These are phyloP conservation scores for Azemiops feae DNA, from an alignment of 2,113 vertebrate species.

Conservation along the genomic window DNA sequence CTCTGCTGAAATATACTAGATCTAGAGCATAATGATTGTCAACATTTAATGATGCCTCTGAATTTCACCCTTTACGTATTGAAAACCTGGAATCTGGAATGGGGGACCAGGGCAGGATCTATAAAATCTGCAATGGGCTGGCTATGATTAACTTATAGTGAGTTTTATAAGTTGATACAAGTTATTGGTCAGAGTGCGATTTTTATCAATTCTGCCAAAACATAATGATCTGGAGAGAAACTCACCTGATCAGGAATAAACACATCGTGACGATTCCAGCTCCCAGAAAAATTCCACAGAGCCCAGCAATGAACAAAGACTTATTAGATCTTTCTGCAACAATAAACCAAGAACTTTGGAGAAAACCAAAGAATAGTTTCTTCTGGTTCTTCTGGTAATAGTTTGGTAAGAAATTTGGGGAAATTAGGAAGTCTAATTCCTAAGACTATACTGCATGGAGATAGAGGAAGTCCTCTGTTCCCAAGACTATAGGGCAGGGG, in stretches of 20 bases:
- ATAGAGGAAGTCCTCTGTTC: background rate
- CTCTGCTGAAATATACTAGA: background rate
- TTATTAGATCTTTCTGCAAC: background rate
- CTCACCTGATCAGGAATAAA: constrained; percentile 15
- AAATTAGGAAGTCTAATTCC: background rate
- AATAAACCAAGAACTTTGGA: background rate
- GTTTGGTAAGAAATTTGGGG: background rate
- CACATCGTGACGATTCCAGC: background rate
- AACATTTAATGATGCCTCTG: background rate
- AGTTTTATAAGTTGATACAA: background rate
- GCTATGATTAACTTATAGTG: background rate
- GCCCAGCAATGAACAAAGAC: background rate
- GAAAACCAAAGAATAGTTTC: background rate
- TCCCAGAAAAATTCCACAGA: background rate
- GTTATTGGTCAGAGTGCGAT: background rate
- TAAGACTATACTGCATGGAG: background rate
- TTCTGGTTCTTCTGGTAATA: background rate
- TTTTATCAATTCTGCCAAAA: background rate
- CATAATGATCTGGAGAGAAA: background rate
- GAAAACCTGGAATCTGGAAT: background rate
- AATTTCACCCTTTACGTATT: background rate
- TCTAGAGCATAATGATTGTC: background rate
- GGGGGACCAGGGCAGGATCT: background rate
- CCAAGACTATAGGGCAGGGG: background rate
- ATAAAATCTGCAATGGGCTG: background rate